Base-by-base conservation (phyloP, 2,888 invertebrate species). In the Slavum lentiscoides region DNA sequence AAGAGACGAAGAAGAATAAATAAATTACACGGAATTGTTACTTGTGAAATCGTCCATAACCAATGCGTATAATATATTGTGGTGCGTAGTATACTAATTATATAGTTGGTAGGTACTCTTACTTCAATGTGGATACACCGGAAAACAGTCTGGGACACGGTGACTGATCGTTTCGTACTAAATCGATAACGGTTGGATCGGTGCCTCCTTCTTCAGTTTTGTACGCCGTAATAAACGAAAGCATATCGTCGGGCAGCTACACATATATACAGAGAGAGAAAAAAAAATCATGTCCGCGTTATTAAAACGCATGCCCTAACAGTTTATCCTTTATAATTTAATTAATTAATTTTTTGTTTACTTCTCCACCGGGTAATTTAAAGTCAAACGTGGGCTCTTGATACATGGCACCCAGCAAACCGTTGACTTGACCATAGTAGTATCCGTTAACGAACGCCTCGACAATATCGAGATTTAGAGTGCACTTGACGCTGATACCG, bases 301-400 rank as follows among this genome's bases (percentile, higher is more conserved):
- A 21, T 59, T n/a, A 59, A 59, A 11, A 55, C 55, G 2, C 5
- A 68, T 30, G 2, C 43, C 4, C 11, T 55, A 17, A 37, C 30
- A 8, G 6, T 37, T 55, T n/a, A 39, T 17, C 17, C 6, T 39
- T 43, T 15, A 11, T 58, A n/a, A 17, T 23, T 15, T 53, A 30
- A 53, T 37, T n/a, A 13, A n/a, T 37, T 55, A 2, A 11, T 59
- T 58, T 21, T n/a, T 59, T 58, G 17, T 30, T 77, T 70, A 77
- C 77, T 67, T 77, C 3, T 69, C 77, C 77, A 4, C 70, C 53
- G 2, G 77, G 21, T 4, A 68, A 21, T 13, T 21, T 70, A 5
- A 37, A 77, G 39, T 77, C 69, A 17, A 61, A 70, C 4, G 11
- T 37, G 5, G 77, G 77, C 53, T 77, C 77, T 62, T 77, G 69